Percentiles rank a stretch among this genome's conserved stretches.
Conservation (phyloP, 2,797 vertebrate species). For the Ctenopoma kingsleyae region DNA sequence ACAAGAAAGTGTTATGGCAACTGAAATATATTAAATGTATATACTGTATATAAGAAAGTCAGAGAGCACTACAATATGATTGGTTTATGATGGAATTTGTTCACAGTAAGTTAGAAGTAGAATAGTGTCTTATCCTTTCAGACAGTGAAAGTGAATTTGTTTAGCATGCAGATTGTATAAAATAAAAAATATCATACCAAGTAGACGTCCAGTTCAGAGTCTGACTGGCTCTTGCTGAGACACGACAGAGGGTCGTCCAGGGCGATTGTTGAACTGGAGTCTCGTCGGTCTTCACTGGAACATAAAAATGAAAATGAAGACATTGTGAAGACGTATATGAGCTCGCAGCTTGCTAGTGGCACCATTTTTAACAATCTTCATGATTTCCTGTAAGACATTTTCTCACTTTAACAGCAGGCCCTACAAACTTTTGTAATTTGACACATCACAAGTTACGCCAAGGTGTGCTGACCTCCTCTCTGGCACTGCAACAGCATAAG, state of each 20-base stretch:
- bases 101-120: no score
- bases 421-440: neutral
- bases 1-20: neutral
- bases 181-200: constrained; percentile 86
- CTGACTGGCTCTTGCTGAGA: constrained; percentile 80
- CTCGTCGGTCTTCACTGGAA: constrained; percentile 83
- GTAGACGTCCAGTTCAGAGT: constrained; percentile 91
- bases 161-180: neutral
- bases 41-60: neutral
- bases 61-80: no score
- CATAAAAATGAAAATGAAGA: neutral
- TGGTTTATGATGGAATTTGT: no score
- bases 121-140: neutral
- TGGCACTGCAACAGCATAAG: neutral
- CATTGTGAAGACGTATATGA: neutral
- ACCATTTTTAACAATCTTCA: neutral
- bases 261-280: constrained; percentile 90
- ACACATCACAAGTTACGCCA: no score
- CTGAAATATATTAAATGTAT: no score
- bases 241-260: constrained; percentile 86
- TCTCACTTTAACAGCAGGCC: neutral
- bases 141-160: neutral
- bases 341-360: neutral
- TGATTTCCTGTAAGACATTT: neutral
- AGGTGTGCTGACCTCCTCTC: no score